Base-by-base conservation (phyloP, 2,113 vertebrate genomes). In the Cephalopholis sonnerati region DNA sequence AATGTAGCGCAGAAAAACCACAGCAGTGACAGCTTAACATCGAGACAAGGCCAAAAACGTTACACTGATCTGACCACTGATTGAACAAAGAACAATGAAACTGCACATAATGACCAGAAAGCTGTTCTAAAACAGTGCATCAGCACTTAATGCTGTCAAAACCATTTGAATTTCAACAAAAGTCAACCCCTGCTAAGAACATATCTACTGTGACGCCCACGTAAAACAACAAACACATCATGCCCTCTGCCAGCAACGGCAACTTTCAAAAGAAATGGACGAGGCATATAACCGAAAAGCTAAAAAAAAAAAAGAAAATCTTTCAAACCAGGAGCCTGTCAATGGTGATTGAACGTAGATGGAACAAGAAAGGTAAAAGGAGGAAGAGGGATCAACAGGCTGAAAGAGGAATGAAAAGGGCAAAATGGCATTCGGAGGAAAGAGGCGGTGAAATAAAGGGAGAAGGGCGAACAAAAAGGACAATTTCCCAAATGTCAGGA, bases 401-500 rank as follows among this genome's bases (percentile, higher is more conserved):
- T 50, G 63, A 74, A 78, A 79, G 48, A 81, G 61, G 79, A 77
- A 64, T 29, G 77, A 74, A 86, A 83, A 84, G 84, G 86, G 77
- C 32, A 27, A 73, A 87, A 89, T 88, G 87, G 51, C 85, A 89
- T 90, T 93, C 88, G 39, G 71, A 87, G 77, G 85, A 77, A 89
- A 83, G 82, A 82, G 55, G 54, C 16, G 15, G 51, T 51, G 62
- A 75, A 88, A 87, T 85, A 83, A 85, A 84, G 78, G 48, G 73
- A 74, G 61, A 70, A 46, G 68, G 68, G 58, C 58, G 84, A 83
- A 88, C 61, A 86, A 84, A 91, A 81, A 81, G 81, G 79, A 90
- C 82, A 79, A 81, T 91, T 90, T 85, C 51, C 58, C 51, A 93
- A 93, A 93, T 92, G 91, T 90, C 90, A 92, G 51, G 39, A 85